phyloP scores from a whole-genome alignment of 2,113 vertebrate species.

The Notarius quadriscutis region DNA sequence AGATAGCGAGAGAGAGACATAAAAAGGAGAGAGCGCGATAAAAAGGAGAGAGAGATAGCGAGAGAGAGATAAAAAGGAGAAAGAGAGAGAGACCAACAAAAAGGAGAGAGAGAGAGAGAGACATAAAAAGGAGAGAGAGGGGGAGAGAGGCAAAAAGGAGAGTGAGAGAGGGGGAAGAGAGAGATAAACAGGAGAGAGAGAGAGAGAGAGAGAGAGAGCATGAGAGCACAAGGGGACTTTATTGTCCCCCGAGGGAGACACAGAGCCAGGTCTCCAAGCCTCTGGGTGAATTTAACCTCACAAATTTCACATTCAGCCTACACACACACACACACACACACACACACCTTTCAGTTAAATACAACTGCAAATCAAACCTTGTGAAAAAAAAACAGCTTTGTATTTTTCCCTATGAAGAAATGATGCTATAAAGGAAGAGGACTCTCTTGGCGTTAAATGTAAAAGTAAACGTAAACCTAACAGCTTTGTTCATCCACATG shows the following conservation, averaged over 20 bases:
- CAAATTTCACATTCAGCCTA: constrained; percentile 47
- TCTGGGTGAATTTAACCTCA: constrained; percentile 60
- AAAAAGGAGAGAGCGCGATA: neutral
- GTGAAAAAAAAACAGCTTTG: neutral
- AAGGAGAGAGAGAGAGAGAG: constrained; percentile 13
- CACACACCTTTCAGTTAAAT: neutral
- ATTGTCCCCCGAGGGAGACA: constrained; percentile 54
- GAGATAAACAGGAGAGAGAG: neutral
- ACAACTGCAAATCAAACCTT: neutral
- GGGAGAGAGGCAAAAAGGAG: neutral
- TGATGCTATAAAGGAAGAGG: neutral
- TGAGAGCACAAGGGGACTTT: constrained; percentile 39
- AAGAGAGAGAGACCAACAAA: constrained; percentile 34
- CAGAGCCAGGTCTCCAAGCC: constrained; percentile 55
- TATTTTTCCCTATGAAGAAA: no score
- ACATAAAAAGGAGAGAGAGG: constrained; percentile 2
- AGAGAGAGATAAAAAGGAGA: constrained; percentile 21
- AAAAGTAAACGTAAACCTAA: neutral
- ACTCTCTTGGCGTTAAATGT: neutral
- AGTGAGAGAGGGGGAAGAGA: neutral
- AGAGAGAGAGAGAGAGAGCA: constrained; percentile 27
- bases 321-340: constrained; percentile 22
- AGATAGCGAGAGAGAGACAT: constrained; percentile 43
- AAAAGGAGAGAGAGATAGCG: neutral
- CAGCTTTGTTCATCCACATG: neutral